Base-by-base conservation (phyloP, 2,113 vertebrate genomes). In the Paramormyrops kingsleyae region DNA sequence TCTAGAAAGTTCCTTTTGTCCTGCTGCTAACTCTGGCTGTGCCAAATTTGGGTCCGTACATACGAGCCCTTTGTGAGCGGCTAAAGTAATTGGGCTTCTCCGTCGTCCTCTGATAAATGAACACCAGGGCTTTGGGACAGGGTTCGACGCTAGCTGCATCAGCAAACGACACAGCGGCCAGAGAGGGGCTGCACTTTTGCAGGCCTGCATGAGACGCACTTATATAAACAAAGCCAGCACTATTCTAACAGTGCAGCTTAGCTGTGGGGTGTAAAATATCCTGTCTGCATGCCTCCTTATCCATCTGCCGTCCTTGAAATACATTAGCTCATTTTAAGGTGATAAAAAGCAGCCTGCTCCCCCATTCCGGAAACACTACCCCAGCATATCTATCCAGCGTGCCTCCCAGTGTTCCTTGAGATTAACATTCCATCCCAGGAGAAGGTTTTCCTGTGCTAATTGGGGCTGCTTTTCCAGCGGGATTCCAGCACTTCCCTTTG, bases 371-470 rank as follows among this genome's bases (percentile, higher is more conserved):
- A 80, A 39, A 80, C 1, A 3, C 35, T 42, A 70, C 62, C 74
- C 35, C 35, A 3, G 35, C 83, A 27, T 59, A 86, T 87, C 1
- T 35, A 6, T 80, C 35, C 35, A 42, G 31, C 15, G 5, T 80
- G 35, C 35, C 74, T 39, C 35, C 35, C 17, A 6, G 35, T 42
- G 74, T 80, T 80, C 35, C 74, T 1, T 9, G 31, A 89, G 90
- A 91, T 93, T 90, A 93, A 91, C 90, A 92, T 92, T 92, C 90
- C 92, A 27, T 27, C 15, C 19, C 49, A 70, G 74, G 90, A 89
- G 74, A 91, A 88, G 92, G 92, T 91, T 93, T 92, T 91, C 88
- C 47, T 35, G 42, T n/a, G 49, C 87, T 93, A 93, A 93, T 93
- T 92, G 90, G 92, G 88, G 87, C 89, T 89, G 84, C 87, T 49